phyloP scores from a whole-genome alignment of 2,888 invertebrate genomes.

The Entomobrya proxima region DNA sequence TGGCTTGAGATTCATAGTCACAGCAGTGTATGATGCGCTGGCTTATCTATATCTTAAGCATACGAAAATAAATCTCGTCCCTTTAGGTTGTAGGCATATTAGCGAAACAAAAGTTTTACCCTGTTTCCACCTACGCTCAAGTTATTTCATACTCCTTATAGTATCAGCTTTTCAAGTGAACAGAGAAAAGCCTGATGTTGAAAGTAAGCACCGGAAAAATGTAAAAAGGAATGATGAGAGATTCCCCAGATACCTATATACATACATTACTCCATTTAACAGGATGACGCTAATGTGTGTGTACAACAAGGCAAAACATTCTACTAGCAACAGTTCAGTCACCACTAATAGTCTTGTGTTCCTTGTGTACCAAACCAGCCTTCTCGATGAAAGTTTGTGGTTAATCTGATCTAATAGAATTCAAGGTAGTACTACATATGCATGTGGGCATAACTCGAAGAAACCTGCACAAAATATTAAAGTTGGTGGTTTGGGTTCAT shows the following conservation, averaged over 20 bases:
- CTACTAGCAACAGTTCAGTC: background rate
- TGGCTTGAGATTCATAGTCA: no score
- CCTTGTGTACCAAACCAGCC: no score
- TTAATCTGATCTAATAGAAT: no score
- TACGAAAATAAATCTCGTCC: no score
- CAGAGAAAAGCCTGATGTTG: slow-evolving; percentile 3
- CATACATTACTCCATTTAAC: background rate
- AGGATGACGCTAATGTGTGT: background rate
- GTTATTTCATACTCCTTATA: no score
- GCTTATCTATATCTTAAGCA: no score
- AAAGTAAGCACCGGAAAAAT: background rate
- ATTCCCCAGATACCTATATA: slow-evolving; percentile 3
- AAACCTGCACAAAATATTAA: background rate
- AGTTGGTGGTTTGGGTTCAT: background rate
- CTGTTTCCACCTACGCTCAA: no score
- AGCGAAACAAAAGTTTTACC: no score
- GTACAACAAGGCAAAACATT: background rate
- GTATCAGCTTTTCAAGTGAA: background rate
- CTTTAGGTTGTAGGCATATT: no score
- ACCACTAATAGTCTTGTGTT: no score
- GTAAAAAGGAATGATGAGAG: slow-evolving; percentile 13
- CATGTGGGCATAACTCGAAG: background rate
- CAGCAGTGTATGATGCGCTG: no score
- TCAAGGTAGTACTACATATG: background rate
- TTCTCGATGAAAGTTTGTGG: background rate